phyloP scores from a whole-genome alignment of 2,797 vertebrate genomes.

The Harpagifer antarcticus region DNA sequence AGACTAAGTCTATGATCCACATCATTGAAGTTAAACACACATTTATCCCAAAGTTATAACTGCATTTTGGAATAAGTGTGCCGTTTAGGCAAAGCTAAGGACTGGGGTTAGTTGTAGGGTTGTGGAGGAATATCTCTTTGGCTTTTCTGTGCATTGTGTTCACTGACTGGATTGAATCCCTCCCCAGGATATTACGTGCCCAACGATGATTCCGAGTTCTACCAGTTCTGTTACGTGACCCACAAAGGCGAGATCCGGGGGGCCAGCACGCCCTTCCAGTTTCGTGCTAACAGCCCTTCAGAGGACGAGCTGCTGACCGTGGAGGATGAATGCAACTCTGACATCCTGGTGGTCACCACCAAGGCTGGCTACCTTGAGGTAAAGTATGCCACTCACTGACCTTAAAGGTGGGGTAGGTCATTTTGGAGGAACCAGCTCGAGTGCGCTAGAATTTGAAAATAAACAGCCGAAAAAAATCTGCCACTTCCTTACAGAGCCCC shows the following conservation, averaged over 20 bases:
- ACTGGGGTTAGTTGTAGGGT: neutral
- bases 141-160: constrained; percentile 2
- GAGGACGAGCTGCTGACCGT: constrained; percentile 96
- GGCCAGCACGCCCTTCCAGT: constrained; percentile 98
- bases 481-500: too few relatives aligned
- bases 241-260: constrained; percentile 98
- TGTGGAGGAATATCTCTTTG: neutral
- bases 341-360: constrained; percentile 98
- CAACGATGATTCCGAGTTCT: constrained; percentile 98
- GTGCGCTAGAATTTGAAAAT: too few relatives aligned
- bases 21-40: neutral
- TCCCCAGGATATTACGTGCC: constrained; percentile 95
- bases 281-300: constrained; percentile 92
- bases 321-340: constrained; percentile 97
- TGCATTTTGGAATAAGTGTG: neutral
- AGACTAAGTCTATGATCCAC: neutral
- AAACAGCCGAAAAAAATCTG: too few relatives aligned
- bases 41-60: neutral
- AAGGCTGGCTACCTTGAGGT: constrained; percentile 97
- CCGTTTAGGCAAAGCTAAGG: neutral
- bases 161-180: constrained; percentile 1
- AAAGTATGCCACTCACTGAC: neutral
- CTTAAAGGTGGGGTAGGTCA: too few relatives aligned
- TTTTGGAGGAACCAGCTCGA: too few relatives aligned
- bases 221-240: constrained; percentile 99